Percentiles rank a stretch among this genome's conserved stretches.
phyloP scores from a whole-genome alignment of 2,113 vertebrate genomes.

The Actenoides hombroni region DNA sequence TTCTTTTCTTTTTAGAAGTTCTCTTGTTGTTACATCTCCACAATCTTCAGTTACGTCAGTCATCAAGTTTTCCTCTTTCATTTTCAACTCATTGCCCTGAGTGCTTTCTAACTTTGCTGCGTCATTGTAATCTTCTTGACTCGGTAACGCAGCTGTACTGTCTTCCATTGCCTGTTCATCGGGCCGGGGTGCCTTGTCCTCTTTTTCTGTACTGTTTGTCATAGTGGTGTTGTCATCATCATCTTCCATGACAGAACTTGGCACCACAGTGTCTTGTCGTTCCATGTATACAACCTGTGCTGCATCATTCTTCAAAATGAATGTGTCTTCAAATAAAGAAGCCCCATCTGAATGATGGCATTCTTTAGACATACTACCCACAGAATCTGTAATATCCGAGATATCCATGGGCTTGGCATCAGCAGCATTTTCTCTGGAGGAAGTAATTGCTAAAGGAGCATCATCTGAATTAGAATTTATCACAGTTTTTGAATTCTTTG shows the following conservation, averaged over 20 bases:
- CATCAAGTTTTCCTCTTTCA: neutral
- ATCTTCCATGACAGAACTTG: neutral
- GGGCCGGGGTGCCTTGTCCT: neutral
- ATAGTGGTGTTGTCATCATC: neutral
- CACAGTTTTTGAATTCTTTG: conserved; percentile 54
- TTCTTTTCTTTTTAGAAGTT: neutral
- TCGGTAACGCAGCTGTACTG: neutral
- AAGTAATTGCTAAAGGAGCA: conserved; percentile 4
- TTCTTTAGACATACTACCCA: neutral
- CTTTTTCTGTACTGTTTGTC: neutral
- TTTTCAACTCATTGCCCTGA: neutral
- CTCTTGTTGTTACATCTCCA: neutral
- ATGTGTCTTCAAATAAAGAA: neutral
- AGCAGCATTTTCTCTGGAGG: conserved; percentile 20
- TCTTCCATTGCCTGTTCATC: neutral
- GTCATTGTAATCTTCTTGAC: neutral
- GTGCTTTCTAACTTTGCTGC: neutral
- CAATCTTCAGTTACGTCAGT: neutral
- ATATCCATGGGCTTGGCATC: conserved; percentile 6
- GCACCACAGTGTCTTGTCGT: neutral
- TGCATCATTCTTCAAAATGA: neutral
- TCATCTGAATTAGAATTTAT: conserved; percentile 28
- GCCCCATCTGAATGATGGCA: neutral
- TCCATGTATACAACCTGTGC: neutral
- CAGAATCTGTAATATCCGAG: neutral